These are phyloP conservation scores for Epistrophe eligans DNA, from an alignment of 2,888 invertebrate genomes.

Conservation along the genomic window DNA sequence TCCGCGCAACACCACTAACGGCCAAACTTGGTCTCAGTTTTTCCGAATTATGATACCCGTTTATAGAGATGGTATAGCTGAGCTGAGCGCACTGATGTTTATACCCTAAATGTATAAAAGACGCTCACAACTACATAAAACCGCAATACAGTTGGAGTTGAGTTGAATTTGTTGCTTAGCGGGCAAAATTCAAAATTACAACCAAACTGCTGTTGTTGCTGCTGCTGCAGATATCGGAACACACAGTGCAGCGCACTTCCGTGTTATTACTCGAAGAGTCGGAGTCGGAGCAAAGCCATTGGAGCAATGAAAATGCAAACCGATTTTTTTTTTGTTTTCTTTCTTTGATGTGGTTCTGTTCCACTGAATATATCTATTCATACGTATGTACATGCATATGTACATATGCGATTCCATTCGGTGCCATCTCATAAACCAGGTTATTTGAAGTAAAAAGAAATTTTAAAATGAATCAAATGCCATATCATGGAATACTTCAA, in stretches of 20 bases:
- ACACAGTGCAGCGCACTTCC: slow-evolving; percentile 61
- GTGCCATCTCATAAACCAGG: slow-evolving; percentile 48
- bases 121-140: slow-evolving; percentile 1
- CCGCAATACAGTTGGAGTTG: neutral
- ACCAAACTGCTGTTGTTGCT: slow-evolving; percentile 2
- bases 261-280: slow-evolving; percentile 58
- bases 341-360: slow-evolving; percentile 47
- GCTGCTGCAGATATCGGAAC: slow-evolving; percentile 56
- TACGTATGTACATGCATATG: neutral
- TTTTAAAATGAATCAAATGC: slow-evolving; percentile 16
- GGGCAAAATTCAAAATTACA: slow-evolving; percentile 57
- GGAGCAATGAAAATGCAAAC: slow-evolving; percentile 60
- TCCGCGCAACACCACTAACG: neutral
- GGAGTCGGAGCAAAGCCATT: slow-evolving; percentile 42
- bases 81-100: neutral
- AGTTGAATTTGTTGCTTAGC: slow-evolving; percentile 49
- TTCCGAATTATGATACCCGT: slow-evolving; percentile 51
- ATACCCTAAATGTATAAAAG: neutral
- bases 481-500: slow-evolving; percentile 4
- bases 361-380: slow-evolving; percentile 38
- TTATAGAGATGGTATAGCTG: slow-evolving; percentile 15
- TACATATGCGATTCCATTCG: slow-evolving; percentile 6
- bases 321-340: slow-evolving; percentile 38
- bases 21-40: slow-evolving; percentile 41
- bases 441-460: slow-evolving; percentile 22